These are phyloP conservation scores for Tragelaphus strepsiceros DNA, from an alignment of 2,113 vertebrate species.

Conservation along the genomic window DNA sequence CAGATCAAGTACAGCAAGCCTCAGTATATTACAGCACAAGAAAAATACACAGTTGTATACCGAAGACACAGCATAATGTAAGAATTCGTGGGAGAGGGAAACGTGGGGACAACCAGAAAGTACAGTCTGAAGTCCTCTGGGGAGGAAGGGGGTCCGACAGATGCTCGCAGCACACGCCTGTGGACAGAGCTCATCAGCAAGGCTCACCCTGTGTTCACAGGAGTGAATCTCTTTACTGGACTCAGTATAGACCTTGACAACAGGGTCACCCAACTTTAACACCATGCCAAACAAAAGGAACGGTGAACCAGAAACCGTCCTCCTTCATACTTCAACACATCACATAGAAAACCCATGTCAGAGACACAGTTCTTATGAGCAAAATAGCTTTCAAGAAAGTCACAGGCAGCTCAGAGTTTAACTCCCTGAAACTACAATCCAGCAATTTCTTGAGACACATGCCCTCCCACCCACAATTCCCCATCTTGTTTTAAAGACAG, in stretches of 20 bases:
- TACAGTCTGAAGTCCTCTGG: not conserved
- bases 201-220: accelerated
- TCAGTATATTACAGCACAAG: not conserved
- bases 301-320: not conserved
- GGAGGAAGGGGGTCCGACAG: accelerated
- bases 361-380: not conserved
- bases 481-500: not conserved
- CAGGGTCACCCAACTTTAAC: not conserved
- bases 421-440: not conserved
- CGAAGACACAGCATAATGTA: not conserved
- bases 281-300: not conserved
- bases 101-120: not conserved
- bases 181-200: accelerated
- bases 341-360: not conserved
- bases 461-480: not conserved
- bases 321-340: not conserved
- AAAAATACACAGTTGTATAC: not conserved
- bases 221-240: not conserved
- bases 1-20: not conserved
- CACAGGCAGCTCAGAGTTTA: not conserved
- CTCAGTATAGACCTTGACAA: not conserved
- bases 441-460: not conserved
- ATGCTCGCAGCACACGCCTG: accelerated
- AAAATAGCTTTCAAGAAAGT: not conserved
- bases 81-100: not conserved